Base-by-base conservation (phyloP, 2,113 vertebrate genomes). In the Amia ocellicauda region DNA sequence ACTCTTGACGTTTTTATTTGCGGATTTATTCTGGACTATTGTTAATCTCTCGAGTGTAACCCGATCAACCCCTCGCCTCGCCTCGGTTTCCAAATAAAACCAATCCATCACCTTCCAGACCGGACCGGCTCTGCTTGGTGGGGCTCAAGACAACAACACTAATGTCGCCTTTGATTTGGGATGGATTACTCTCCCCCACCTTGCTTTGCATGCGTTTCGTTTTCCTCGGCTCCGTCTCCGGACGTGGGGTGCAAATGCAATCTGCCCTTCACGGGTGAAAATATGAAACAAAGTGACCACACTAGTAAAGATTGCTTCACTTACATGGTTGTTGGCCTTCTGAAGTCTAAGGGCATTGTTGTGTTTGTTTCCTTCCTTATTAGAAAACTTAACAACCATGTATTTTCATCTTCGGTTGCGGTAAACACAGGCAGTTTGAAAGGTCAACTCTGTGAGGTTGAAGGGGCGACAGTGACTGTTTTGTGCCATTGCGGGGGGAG, bases 1-100 rank as follows among this genome's bases (percentile, higher is more conserved):
- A 29, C 13, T 56, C 17, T 31, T 56, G 53, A 56, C 53, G 29
- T 56, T 31, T 56, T 56, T 56, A 56, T 56, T 56, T 56, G 53
- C 27, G 19, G 53, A 8, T 29, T 24, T 27, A n/a, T 19, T 7
- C 2, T 1, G 26, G 53, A 10, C 10, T 11, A 29, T 56, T 56
- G 1, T 17, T 56, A n/a, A 29, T 31, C 27, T 14, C 29, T 28
- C 19, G 26, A 29, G 27, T 47, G 45, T 47, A 47, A 47, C 45
- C 13, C n/a, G 45, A 19, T 47, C 45, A 47, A 47, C n/a, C 45
- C n/a, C 11, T 47, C 5, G n/a, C 45, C n/a, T 17, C n/a, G 45
- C 16, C 45, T 47, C 45, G 13, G 45, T 47, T 17, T 19, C n/a
- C 45, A 47, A 47, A 47, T 47, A 47, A 47, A 47, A 47, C 13